Evolutionary conservation across 2,113 vertebrate genomes (phyloP).

Genomic region (Cyanistes caeruleus): DNA sequence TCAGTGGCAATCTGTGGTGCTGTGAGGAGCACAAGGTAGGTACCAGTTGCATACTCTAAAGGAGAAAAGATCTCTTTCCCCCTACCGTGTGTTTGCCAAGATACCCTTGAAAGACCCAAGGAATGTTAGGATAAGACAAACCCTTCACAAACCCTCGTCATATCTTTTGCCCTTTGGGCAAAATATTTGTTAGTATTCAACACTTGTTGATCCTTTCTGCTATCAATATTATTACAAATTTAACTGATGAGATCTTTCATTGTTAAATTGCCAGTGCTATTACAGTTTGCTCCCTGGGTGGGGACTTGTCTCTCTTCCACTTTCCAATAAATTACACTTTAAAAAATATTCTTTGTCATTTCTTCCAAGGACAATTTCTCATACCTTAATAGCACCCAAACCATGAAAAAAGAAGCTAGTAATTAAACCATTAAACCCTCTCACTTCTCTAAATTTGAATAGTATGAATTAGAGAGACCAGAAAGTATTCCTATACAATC

Average conservation of each 20-base stretch:
- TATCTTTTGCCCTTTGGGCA: not conserved
- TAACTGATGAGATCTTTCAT: not conserved
- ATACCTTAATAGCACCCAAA: not conserved
- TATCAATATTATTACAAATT: not conserved
- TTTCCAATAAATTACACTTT: not conserved
- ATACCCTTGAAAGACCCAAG: not conserved
- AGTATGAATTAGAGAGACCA: not conserved
- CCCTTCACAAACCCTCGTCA: not conserved
- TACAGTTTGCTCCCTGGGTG: not conserved
- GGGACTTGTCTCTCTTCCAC: not conserved
- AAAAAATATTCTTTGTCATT: not conserved
- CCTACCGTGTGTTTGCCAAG: not conserved
- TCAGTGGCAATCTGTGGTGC: not conserved
- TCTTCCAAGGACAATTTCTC: not conserved
- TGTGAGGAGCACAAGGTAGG: fast-evolving
- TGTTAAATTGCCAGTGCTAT: not conserved
- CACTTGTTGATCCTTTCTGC: not conserved
- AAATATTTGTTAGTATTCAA: not conserved
- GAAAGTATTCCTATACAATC: not conserved
- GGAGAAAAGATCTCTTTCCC: not conserved
- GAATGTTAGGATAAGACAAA: not conserved
- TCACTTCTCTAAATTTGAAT: not conserved
- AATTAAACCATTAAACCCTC: not conserved
- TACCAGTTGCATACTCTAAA: fast-evolving
- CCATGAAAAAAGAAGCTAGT: not conserved